Base-by-base conservation (phyloP, 2,113 vertebrate species). In the Pygoscelis adeliae region DNA sequence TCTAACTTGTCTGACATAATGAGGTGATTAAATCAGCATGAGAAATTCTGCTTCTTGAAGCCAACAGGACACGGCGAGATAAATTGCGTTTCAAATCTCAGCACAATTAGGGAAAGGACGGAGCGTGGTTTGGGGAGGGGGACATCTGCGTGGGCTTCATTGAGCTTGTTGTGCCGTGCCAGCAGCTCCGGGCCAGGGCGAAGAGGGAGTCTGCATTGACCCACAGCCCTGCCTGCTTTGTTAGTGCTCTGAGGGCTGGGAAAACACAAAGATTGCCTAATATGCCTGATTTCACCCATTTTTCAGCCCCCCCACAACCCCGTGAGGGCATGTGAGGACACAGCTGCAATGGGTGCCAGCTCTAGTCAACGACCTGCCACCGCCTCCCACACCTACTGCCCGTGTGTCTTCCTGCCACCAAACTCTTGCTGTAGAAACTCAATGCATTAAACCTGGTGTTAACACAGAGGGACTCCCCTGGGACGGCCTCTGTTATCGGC, bases 21-120 rank as follows among this genome's bases (percentile, higher is more conserved):
- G 66, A 96, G 96, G 97, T 89, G 97, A 95, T 97, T 96, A 94
- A 96, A 89, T 49, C 92, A 96, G 94, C 53, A 13, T 27, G 91
- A 97, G 87, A 78, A 79, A 92, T 84, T 76, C 91, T 92, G 96
- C 93, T 86, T 56, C 82, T 94, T 11, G 4, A 49, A 93, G 93
- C 89, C 96, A 93, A 61, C n/a, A 66, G 85, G 95, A 83, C 65
- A 36, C 1, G 0, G 49, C 0, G 47, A 88, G 89, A 83, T 26
- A 40, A 85, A 93, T 66, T 1, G 2, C 2, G 1, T 79, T 83
- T 56, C 73, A 52, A 42, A 78, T 32, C 92, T 63, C 87, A 85
- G 89, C 62, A 40, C 73, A 67, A 2, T 79, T 29, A 96, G 67
- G 73, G 66, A 74, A 67, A 91, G 53, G 76, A 74, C 6, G 6